A percentile compares a stretch with the other conserved stretches of the same genome.
phyloP scores from a whole-genome alignment of 2,797 vertebrate species.

The Hydrophis major region DNA sequence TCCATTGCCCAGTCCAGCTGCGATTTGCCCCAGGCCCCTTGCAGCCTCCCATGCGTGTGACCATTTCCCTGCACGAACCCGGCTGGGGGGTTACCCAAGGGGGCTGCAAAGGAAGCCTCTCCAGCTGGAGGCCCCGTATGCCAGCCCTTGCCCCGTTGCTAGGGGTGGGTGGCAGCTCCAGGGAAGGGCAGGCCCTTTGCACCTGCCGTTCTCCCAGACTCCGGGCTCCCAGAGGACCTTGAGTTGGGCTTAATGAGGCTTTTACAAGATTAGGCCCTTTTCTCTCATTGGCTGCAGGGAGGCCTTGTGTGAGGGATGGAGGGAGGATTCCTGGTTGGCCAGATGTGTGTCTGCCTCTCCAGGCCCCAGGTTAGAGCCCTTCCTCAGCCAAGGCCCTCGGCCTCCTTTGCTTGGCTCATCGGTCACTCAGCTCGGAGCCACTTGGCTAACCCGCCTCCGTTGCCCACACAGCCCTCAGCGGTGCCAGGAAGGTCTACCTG shows the following conservation, averaged over 20 bases:
- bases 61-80: not conserved
- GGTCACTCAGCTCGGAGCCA: not conserved
- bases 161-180: not conserved
- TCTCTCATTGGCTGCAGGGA: not conserved
- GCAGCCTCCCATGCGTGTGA: too few relatives aligned
- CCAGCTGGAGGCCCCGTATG: not conserved
- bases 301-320: not conserved
- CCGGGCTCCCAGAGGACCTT: not conserved
- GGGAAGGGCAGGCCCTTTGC: not conserved
- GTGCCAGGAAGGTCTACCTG: conserved; percentile 79
- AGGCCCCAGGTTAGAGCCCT: not conserved
- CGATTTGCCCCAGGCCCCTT: not conserved
- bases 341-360: not conserved
- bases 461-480: conserved; percentile 58
- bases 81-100: not conserved
- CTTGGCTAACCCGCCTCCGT: not conserved
- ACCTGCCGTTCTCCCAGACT: not conserved
- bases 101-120: not conserved
- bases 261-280: not conserved
- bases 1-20: not conserved
- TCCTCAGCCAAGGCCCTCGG: not conserved
- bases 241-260: not conserved
- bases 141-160: not conserved
- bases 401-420: not conserved
- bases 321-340: not conserved